phyloP scores from a whole-genome alignment of 2,888 invertebrate genomes.

The Tupiocoris notatus region DNA sequence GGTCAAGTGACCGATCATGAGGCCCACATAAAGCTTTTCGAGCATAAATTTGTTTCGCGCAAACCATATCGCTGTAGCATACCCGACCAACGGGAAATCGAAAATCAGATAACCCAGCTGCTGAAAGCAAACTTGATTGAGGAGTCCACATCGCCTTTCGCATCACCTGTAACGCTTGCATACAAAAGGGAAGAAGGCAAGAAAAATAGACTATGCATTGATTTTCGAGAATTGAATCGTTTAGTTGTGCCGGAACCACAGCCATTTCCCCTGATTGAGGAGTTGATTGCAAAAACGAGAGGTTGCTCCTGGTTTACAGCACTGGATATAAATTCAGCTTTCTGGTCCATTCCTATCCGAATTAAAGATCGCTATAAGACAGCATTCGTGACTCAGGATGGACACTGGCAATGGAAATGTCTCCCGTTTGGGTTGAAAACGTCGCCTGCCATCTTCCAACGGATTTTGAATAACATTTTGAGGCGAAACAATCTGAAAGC shows the following conservation, averaged over 20 bases:
- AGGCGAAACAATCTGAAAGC: conserved; percentile 8
- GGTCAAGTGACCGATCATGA: too few species aligned
- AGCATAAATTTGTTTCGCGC: conserved; percentile 1
- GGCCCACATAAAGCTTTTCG: too few species aligned
- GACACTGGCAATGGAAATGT: conserved; percentile 5
- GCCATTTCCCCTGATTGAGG: not conserved
- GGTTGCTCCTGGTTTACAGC: conserved; percentile 43
- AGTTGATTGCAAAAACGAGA: conserved; percentile 25
- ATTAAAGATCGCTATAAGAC: conserved; percentile 49
- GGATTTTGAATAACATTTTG: conserved; percentile 1
- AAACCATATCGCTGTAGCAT: not conserved
- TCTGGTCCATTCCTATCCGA: conserved; percentile 47
- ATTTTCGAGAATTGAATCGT: not conserved
- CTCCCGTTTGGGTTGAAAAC: too few species aligned
- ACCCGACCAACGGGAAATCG: too few species aligned
- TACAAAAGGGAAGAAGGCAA: too few species aligned
- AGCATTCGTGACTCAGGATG: conserved; percentile 48
- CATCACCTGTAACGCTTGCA: too few species aligned
- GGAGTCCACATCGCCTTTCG: too few species aligned
- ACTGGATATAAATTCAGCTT: conserved; percentile 47
- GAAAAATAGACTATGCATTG: too few species aligned
- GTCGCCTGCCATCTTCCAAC: conserved; percentile 2
- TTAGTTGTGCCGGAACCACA: conserved; percentile 7
- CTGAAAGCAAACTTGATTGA: too few species aligned
- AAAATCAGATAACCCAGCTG: too few species aligned